Conservation (phyloP, 2,113 vertebrate species). For the Plestiodon gilberti region DNA sequence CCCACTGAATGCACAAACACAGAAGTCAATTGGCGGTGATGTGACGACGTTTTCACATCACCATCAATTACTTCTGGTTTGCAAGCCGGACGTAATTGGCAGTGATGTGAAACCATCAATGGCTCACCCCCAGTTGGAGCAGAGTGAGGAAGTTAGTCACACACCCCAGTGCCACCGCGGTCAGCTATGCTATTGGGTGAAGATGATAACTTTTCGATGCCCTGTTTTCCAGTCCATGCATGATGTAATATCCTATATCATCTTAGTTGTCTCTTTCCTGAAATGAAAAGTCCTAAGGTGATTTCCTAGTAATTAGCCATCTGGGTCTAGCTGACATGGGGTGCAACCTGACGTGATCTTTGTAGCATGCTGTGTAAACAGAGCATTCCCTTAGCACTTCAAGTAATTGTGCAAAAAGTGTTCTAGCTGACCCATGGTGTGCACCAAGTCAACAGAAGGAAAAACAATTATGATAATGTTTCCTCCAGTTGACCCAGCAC, state of each 20-base stretch:
- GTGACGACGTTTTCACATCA: no score
- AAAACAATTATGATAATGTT: neutral
- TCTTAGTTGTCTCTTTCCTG: neutral
- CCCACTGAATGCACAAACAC: no score
- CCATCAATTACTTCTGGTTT: no score
- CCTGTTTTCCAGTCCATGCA: neutral
- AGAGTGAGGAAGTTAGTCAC: no score
- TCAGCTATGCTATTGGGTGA: neutral
- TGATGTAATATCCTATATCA: neutral
- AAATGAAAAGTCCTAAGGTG: neutral
- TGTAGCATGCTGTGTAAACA: neutral
- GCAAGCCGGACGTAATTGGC: no score
- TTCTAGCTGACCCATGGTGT: neutral
- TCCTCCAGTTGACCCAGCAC: neutral
- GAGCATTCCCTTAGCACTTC: neutral
- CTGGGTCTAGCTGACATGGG: neutral
- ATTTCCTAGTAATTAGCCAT: neutral
- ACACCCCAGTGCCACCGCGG: no score
- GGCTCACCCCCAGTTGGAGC: no score
- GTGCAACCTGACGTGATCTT: neutral
- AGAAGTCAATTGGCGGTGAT: no score
- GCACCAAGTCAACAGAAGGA: neutral
- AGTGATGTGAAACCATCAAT: no score
- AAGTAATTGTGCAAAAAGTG: neutral
- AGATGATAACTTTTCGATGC: neutral